Evolutionary conservation across 92 coral and sea anemone genomes (phyloP), one percentile per base, ranked within the genome.

Genomic region (Parazoanthus swiftii): DNA sequence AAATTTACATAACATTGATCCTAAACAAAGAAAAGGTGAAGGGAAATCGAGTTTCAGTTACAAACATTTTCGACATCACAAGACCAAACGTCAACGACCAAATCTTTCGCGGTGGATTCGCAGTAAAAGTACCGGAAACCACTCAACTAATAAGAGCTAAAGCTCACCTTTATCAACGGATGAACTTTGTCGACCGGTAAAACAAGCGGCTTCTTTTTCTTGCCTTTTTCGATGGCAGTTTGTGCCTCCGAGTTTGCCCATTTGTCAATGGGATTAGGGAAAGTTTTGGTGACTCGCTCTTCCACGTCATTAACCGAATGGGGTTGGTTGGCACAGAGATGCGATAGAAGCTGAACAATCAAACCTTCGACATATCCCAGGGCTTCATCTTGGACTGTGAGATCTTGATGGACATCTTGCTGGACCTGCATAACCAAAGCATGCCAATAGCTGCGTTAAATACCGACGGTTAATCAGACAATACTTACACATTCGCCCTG

Each of bases 241-340:
- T 94, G 98, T 3, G 98, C 99, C 56, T 97, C 99, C 51, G 91
- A 93, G 37, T 93, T 92, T 80, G 98, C 96, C 99, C 99, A 97
- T 91, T 94, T 94, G 79, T 97, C 98, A 88, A 97, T 97, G 50
- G 99, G 98, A 77, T 92, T 94, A 23, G 99, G 99, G 58, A 97
- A 95, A 2, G 99, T 95, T 75, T 91, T 97, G 43, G 50, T 91
- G 46, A 97, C 99, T 85, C 98, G 92, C 50, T 95, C 99, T 74
- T 97, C 99, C 13, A 97, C 96, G 82, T 97, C 99, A 29, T 79
- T 87, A 26, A 95, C 93, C 26, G 95, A 86, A 44, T 94, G 98
- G 36, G 99, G 99, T 82, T 97, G 98, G 63, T 95, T 91, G 25
- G 89, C 94, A 86, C 98, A 95, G 44, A 97, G 89, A 85, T 95